These are phyloP conservation scores for Montipora efflorescens DNA, from an alignment of 64 coral and sea anemone genomes.

Conservation along the genomic window DNA sequence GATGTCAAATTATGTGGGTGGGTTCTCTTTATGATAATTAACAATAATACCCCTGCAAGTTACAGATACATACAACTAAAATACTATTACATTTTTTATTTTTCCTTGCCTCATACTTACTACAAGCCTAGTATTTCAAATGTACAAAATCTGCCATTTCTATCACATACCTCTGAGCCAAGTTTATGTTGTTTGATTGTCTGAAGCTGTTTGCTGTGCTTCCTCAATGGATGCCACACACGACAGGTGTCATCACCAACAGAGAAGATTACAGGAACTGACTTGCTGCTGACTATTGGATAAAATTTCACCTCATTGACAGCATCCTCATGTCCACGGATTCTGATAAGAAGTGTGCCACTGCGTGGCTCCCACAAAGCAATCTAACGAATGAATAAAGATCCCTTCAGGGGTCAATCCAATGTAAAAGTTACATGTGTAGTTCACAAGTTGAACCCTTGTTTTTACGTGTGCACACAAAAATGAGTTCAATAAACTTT, in stretches of 20 bases:
- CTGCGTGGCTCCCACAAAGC: conserved; percentile 89
- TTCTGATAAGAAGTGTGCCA: conserved; percentile 80
- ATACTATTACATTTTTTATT: no score
- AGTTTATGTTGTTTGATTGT: conserved; percentile 72
- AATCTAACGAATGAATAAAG: conserved; percentile 41
- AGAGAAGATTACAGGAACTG: conserved; percentile 81
- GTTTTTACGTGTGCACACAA: no score
- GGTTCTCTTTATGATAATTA: no score
- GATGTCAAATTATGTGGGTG: no score
- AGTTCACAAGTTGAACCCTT: no score
- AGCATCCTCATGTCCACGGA: conserved; percentile 80
- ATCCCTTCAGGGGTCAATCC: neutral
- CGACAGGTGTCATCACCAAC: conserved; percentile 73
- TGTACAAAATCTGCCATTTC: neutral
- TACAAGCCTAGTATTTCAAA: no score
- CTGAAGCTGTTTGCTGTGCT: conserved; percentile 81
- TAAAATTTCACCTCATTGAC: conserved; percentile 82
- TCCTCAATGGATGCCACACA: conserved; percentile 88
- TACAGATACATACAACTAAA: no score
- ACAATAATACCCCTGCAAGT: no score
- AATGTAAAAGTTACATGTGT: no score
- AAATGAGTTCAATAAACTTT: no score
- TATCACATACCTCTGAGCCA: conserved; percentile 73
- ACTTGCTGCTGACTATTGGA: conserved; percentile 68
- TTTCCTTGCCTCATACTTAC: no score